Base-by-base conservation (phyloP, 2,888 invertebrate species). In the Apocheima hispidaria region DNA sequence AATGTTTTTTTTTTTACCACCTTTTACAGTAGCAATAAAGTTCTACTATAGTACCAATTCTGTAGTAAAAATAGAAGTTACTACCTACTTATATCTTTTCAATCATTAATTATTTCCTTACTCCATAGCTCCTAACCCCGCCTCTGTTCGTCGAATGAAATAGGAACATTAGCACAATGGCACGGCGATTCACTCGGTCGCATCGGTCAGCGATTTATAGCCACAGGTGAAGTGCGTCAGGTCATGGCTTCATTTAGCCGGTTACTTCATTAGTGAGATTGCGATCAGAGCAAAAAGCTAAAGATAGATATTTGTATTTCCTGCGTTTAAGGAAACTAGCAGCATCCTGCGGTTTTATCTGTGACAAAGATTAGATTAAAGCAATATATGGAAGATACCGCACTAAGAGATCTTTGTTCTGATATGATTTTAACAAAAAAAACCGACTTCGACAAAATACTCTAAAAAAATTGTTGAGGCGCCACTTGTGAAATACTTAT, bases 101-200 rank as follows among this genome's bases (percentile, higher is more conserved):
- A 30, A 46, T 18, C 9, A 30, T 12, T 48, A 6, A n/a, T 28
- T 5, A 18, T 28, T 2, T 12, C 12, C 21, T 23, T 4, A 21
- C 23, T 4, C 18, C 5, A 7, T 9, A 20, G 4, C 3, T 46
- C 5, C 10, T 12, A 10, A 68, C 44, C 63, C 46, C 54, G 35
- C 26, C 43, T 10, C 61, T 63, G 60, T 23, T 12, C 23, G 4
- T 30, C 16, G 63, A 69, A 68, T 70, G 70, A 75, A 66, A 65
- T 60, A 65, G 60, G 54, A 61, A 70, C 75, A 78, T 76, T 79
- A 68, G 63, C 70, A 79, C 77, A 79, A 77, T 79, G 65, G 36
- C 28, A 55, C 63, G 63, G 36, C 63, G 68, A 70, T 71, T 72
- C 68, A 53, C 62, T 58, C 64, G 44, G 59, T 55, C 56, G 63